Conservation (phyloP, 2,113 vertebrate genomes). For the Brachionichthys hirsutus region DNA sequence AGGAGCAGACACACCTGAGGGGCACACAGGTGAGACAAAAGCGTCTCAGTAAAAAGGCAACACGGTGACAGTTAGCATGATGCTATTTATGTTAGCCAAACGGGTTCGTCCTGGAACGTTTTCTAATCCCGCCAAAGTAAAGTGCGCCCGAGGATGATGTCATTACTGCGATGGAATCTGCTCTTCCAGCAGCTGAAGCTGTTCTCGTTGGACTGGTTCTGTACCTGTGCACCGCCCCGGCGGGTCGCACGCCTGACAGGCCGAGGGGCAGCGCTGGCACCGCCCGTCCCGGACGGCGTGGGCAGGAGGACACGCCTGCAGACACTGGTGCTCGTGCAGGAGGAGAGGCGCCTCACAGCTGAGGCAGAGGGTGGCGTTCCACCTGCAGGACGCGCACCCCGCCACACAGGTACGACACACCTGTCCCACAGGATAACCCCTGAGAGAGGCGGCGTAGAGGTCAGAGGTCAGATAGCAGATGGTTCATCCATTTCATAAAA, state of each 20-base stretch:
- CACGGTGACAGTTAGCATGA: too few relatives aligned
- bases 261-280: constrained; percentile 82
- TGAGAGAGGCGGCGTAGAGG: constrained; percentile 48
- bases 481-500: too few relatives aligned
- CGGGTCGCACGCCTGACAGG: constrained; percentile 82
- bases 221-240: constrained; percentile 84
- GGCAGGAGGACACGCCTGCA: constrained; percentile 76
- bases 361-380: constrained; percentile 80
- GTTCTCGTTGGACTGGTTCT: neutral
- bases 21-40: constrained; percentile 3
- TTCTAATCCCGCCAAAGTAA: too few relatives aligned
- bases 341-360: constrained; percentile 80
- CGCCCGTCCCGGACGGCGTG: constrained; percentile 72
- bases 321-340: constrained; percentile 78
- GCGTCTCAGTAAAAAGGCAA: neutral
- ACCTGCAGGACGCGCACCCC: constrained; percentile 81
- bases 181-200: neutral
- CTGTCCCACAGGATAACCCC: constrained; percentile 80
- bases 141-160: too few relatives aligned
- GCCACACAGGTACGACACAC: constrained; percentile 76
- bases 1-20: neutral
- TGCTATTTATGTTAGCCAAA: too few relatives aligned
- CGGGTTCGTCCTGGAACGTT: too few relatives aligned
- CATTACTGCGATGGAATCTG: too few relatives aligned
- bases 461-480: neutral